These are phyloP conservation scores for Aphelocoma californica DNA, from an alignment of 2,797 vertebrate genomes.

Conservation along the genomic window DNA sequence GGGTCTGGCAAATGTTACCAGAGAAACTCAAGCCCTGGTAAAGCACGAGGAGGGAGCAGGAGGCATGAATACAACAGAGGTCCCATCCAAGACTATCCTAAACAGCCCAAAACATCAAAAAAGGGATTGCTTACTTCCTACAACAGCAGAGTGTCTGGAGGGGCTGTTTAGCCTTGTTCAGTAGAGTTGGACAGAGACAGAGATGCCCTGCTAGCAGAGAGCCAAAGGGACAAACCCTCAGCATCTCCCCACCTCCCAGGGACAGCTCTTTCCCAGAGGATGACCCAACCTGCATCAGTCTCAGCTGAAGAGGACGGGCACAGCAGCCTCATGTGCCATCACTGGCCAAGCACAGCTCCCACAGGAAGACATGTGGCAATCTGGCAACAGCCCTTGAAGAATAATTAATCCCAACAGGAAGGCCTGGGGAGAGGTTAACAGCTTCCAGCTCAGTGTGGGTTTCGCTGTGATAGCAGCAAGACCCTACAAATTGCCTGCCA, in stretches of 20 bases:
- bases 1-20: not conserved
- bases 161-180: not conserved
- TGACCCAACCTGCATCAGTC: not conserved
- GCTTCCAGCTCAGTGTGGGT: slow-evolving; percentile 27
- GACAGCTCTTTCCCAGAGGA: not conserved
- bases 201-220: not conserved
- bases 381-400: slow-evolving; percentile 13
- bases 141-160: not conserved
- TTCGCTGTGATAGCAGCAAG: not conserved
- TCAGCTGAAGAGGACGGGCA: not conserved
- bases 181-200: not conserved
- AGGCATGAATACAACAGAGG: not conserved
- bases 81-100: not conserved
- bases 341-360: not conserved
- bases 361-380: slow-evolving; percentile 20
- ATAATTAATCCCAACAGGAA: slow-evolving; percentile 53
- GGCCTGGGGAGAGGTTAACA: slow-evolving; percentile 41
- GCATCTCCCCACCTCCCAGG: not conserved
- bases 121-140: not conserved
- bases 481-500: not conserved
- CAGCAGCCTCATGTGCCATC: not conserved
- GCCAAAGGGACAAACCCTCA: not conserved
- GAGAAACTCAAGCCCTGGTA: not conserved
- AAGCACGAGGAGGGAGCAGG: not conserved
- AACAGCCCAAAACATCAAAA: not conserved